phyloP scores from a whole-genome alignment of 2,797 vertebrate species.

The Sebastes minor region DNA sequence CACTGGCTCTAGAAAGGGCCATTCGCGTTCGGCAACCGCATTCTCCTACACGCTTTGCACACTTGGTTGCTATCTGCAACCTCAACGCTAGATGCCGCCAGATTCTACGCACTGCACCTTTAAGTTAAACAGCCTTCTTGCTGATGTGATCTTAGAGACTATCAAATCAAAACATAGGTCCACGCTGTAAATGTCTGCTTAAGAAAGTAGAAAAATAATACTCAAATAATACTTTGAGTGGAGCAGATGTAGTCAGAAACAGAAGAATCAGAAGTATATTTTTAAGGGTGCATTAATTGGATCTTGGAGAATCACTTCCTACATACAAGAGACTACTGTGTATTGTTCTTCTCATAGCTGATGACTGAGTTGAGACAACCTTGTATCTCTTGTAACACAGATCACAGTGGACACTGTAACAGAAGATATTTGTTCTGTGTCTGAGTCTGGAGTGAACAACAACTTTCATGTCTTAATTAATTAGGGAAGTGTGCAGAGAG shows the following conservation, averaged over 20 bases:
- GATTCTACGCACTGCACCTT: neutral
- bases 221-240: neutral
- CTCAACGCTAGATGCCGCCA: too few species aligned
- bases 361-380: neutral
- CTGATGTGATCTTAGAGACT: neutral
- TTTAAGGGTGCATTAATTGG: neutral
- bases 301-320: neutral
- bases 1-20: too few species aligned
- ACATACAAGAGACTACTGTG: neutral
- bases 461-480: slow-evolving; percentile 3
- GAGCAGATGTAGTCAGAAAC: neutral
- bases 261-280: neutral
- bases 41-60: too few species aligned
- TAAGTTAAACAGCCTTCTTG: neutral
- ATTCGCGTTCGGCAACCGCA: too few species aligned
- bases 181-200: neutral
- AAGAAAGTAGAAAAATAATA: neutral
- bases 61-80: too few species aligned
- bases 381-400: neutral
- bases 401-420: neutral
- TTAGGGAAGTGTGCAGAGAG: neutral
- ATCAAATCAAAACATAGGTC: neutral
- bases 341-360: neutral
- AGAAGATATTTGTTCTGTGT: neutral
- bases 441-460: slow-evolving; percentile 7